These are phyloP conservation scores for Misgurnus mizolepis DNA, from an alignment of 2,113 vertebrate genomes.

Conservation along the genomic window DNA sequence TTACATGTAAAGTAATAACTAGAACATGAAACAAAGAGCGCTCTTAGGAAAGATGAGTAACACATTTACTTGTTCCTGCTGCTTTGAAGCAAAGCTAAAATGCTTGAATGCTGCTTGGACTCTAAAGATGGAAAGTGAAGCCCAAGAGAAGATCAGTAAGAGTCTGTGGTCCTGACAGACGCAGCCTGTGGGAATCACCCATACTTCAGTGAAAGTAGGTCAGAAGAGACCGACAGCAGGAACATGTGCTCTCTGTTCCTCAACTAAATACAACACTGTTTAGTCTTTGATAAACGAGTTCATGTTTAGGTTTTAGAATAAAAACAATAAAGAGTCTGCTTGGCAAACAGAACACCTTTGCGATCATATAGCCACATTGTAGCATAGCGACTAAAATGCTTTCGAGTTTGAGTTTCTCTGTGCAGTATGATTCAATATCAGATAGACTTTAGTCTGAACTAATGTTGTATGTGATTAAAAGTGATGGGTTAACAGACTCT, in stretches of 20 bases:
- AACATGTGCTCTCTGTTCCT: neutral
- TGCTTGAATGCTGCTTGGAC: neutral
- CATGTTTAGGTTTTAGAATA: no score
- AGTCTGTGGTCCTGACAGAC: slow-evolving; percentile 38
- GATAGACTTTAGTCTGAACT: slow-evolving; percentile 18
- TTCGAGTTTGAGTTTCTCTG: neutral
- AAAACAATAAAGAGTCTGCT: no score
- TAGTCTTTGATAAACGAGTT: no score
- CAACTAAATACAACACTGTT: neutral
- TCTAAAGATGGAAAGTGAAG: slow-evolving; percentile 17
- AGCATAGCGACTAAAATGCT: neutral
- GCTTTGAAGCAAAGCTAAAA: slow-evolving; percentile 2
- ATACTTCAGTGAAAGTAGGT: slow-evolving; percentile 47
- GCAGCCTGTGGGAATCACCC: slow-evolving; percentile 37
- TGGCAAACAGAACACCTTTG: neutral
- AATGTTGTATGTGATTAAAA: slow-evolving; percentile 7
- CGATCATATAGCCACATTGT: neutral
- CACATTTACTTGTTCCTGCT: neutral
- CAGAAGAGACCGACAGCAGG: slow-evolving; percentile 36
- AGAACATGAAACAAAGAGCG: neutral
- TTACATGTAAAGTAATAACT: neutral
- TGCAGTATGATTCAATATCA: slow-evolving; percentile 13
- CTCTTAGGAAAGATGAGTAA: no score
- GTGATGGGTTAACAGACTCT: neutral
- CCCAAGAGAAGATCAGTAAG: neutral